Evolutionary conservation across 2,797 vertebrate species (phyloP), one percentile per base, ranked within the genome.

Genomic region (Ctenochaetus hawaiiensis): DNA sequence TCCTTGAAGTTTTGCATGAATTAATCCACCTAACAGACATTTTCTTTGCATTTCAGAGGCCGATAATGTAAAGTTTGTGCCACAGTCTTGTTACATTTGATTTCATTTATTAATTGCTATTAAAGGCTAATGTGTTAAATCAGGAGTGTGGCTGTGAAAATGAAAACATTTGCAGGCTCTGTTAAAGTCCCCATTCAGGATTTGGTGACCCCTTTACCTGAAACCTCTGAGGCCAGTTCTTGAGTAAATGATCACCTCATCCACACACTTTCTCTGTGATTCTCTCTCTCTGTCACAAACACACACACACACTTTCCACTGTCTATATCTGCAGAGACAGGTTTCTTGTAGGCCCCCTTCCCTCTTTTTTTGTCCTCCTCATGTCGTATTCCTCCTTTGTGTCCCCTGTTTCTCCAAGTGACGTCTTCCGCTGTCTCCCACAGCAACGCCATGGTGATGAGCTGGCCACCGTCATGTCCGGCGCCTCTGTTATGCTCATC

Each of bases 371-470:
- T 83, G 80, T 84, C 83, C 72, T 84, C 68, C 86, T 86, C 82
- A 75, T 83, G 89, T 91, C 81, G 84, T 93, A 91, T 90, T 86
- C 90, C 89, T 91, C 85, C 86, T 93, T 94, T 93, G 89, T 95
- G 92, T 93, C 91, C 88, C 84, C 85, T 86, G 81, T 91, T 90
- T 91, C 90, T 89, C 75, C 73, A 91, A 90, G 91, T 96, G 94
- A 96, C 95, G 94, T 95, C 93, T 91, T 93, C 88, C 52, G 67
- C 85, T 72, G 93, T 94, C 93, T 94, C 94, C 94, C 94, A 89
- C 93, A 84, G 94, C 94, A 94, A 96, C 94, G 65, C 93, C 95
- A 95, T 94, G 93, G 94, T 88, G 92, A 95, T 90, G 91, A 87
- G 89, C 89, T 86, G 89, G 86, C 87, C 90, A 86, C 90, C 94